Conservation (phyloP, 2,113 vertebrate species). For the Carassius carassius region DNA sequence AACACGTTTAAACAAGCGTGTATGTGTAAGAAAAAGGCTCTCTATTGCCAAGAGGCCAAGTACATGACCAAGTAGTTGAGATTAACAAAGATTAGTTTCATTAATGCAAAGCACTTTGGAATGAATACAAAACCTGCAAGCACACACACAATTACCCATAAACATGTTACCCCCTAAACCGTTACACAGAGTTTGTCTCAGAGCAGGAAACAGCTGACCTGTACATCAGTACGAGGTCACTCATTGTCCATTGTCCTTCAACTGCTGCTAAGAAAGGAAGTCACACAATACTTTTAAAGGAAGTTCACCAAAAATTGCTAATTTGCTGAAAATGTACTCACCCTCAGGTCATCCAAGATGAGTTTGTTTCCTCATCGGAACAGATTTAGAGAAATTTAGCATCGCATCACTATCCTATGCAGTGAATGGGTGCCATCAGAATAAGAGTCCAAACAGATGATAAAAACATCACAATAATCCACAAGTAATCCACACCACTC, state of each 20-base stretch:
- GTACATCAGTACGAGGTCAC: constrained; percentile 39
- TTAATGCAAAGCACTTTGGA: neutral
- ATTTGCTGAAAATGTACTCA: too few relatives aligned
- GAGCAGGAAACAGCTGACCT: constrained; percentile 43
- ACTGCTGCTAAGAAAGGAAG: constrained; percentile 1
- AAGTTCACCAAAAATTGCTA: too few relatives aligned
- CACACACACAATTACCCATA: neutral
- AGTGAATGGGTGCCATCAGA: too few relatives aligned
- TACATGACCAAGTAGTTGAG: neutral
- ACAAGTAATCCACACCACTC: too few relatives aligned
- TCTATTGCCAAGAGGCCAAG: neutral
- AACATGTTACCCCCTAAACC: neutral
- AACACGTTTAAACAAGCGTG: too few relatives aligned
- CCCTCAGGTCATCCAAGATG: too few relatives aligned
- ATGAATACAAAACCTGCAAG: neutral
- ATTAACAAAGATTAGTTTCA: constrained; percentile 15
- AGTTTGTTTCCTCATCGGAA: too few relatives aligned
- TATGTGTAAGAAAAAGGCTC: too few relatives aligned
- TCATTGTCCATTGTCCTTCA: constrained; percentile 49
- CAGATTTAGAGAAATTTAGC: too few relatives aligned
- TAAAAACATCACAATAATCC: too few relatives aligned
- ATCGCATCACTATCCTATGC: too few relatives aligned
- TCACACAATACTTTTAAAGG: neutral
- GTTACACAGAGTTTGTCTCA: constrained; percentile 33
- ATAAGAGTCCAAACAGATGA: too few relatives aligned